Evolutionary conservation across 2,888 invertebrate genomes (phyloP), one percentile per base, ranked within the genome.

Genomic region (Cetonia aurata): DNA sequence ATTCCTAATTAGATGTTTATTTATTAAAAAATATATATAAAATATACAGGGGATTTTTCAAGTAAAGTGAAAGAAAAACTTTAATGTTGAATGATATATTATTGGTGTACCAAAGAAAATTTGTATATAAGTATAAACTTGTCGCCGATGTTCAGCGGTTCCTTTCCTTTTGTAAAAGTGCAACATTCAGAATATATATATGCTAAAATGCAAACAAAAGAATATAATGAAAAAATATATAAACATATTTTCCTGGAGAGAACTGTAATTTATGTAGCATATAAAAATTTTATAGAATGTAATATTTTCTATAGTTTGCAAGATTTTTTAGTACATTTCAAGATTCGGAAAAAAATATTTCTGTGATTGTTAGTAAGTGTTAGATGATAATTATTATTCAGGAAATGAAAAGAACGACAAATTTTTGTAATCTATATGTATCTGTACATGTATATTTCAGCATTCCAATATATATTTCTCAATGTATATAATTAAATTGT

Each of bases 351-450:
- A 37, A 37, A 71, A 71, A 71, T 68, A 68, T 81, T 81, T 83
- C 82, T 83, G 83, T 83, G 82, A 83, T 83, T 82, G 81, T 82
- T 82, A 80, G 77, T 82, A 81, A 79, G 80, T 83, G 82, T 82
- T 71, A 71, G 71, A 69, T 69, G 62, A 69, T 67, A 71, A 55
- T 68, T 62, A 71, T 25, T 68, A 68, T 71, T 72, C 69, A 69
- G 72, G 69, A 66, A 72, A 69, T 59, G 59, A 62, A 71, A 71
- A 55, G 55, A 69, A 68, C 69, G 69, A 72, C 72, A 72, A 69
- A 72, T 72, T 72, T 80, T 81, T 80, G 79, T 81, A 79, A 79
- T 80, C 80, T 78, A 77, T 37, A 37, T 81, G 78, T 82, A 79
- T 79, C 78, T 80, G 79, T 80, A 76, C 78, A 80, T 81, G 80